A percentile compares a stretch with the other conserved stretches of the same genome.
These are phyloP conservation scores for Vicugna pacos DNA, from an alignment of 2,113 vertebrate genomes.

Conservation along the genomic window DNA sequence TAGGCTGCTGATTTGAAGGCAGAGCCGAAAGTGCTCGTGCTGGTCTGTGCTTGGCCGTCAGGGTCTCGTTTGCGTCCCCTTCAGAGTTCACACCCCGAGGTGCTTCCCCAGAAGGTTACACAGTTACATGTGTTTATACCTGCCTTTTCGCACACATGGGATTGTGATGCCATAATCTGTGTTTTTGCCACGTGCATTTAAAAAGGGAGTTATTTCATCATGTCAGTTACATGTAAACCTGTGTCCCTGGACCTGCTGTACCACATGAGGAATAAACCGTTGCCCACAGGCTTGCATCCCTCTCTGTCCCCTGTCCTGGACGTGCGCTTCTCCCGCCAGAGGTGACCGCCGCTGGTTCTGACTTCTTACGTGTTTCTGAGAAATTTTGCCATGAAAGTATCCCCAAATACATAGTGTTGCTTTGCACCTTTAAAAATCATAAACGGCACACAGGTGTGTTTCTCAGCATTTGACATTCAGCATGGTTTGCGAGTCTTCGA, in stretches of 20 bases:
- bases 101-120: not conserved
- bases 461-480: not conserved
- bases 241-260: not conserved
- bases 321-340: not conserved
- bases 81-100: not conserved
- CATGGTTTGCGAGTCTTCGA: not conserved
- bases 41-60: not conserved
- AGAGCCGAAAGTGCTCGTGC: not conserved
- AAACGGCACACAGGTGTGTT: not conserved
- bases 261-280: not conserved
- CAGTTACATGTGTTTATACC: not conserved
- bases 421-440: not conserved
- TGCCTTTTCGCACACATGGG: not conserved
- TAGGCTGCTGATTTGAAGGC: not conserved
- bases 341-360: not conserved
- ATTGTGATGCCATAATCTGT: not conserved
- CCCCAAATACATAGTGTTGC: not conserved
- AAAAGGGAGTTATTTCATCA: not conserved
- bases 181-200: not conserved
- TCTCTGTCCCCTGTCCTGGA: not conserved
- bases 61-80: not conserved
- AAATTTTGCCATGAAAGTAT: not conserved
- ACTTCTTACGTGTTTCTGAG: not conserved
- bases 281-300: not conserved
- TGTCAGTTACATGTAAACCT: not conserved